These are phyloP conservation scores for Hydrozoanthus tunicans DNA, from an alignment of 64 coral and sea anemone species.

Conservation along the genomic window DNA sequence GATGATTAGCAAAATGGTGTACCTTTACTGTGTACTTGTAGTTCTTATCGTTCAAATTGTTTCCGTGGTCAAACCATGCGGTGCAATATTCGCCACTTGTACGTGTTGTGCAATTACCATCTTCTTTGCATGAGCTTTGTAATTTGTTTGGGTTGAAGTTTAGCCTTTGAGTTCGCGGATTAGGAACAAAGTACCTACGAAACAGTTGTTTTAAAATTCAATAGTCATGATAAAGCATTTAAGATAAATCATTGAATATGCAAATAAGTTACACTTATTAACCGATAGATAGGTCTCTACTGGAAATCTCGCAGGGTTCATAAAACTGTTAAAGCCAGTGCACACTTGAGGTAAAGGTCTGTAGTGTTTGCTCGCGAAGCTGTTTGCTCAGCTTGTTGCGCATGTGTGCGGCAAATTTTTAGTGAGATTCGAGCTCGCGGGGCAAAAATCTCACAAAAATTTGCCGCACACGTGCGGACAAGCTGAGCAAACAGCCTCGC, in stretches of 20 bases:
- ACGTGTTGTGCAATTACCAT: background rate
- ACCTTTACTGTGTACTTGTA: conserved; percentile 7
- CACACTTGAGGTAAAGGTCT: too few species aligned
- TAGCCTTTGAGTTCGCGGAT: background rate
- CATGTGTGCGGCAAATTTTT: too few species aligned
- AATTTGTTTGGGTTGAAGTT: background rate
- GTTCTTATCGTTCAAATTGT: background rate
- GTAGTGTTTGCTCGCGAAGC: too few species aligned
- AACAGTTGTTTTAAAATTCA: background rate
- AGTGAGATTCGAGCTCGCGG: too few species aligned
- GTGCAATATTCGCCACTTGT: background rate
- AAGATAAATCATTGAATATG: background rate
- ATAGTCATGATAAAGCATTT: background rate
- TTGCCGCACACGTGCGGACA: too few species aligned
- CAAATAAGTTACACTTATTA: too few species aligned
- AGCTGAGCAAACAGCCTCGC: too few species aligned
- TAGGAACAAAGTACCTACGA: background rate
- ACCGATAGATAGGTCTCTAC: too few species aligned
- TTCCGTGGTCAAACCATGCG: background rate
- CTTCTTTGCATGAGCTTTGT: background rate
- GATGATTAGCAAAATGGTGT: background rate
- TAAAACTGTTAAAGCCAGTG: too few species aligned
- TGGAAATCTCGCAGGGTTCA: too few species aligned
- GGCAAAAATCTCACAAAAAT: too few species aligned
- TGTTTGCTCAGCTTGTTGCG: too few species aligned